phyloP scores from a whole-genome alignment of 2,888 invertebrate genomes.

The Campoletis raptor region DNA sequence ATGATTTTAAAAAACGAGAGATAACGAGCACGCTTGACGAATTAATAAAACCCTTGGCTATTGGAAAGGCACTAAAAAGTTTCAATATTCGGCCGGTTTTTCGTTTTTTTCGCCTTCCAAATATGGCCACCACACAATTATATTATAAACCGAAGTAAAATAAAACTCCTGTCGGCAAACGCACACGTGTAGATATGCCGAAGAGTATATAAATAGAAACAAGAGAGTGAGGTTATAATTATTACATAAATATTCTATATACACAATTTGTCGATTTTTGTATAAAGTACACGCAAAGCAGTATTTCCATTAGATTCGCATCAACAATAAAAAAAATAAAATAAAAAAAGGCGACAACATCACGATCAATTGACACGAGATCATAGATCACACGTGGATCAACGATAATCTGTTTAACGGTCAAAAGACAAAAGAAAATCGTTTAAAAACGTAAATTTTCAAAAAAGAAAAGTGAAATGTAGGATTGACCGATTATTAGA shows the following conservation, averaged over 20 bases:
- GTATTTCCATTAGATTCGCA: constrained; percentile 77
- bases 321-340: constrained; percentile 29
- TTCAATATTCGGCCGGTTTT: background rate
- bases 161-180: constrained; percentile 62
- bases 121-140: background rate
- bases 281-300: constrained; percentile 78
- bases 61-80: background rate
- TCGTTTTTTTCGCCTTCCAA: constrained; percentile 2
- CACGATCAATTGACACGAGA: constrained; percentile 39
- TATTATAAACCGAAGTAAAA: constrained; percentile 13
- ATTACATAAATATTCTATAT: constrained; percentile 69
- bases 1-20: background rate
- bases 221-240: constrained; percentile 68
- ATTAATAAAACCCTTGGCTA: background rate
- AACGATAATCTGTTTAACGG: constrained; percentile 46
- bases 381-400: constrained; percentile 55
- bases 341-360: constrained; percentile 5
- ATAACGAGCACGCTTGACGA: background rate
- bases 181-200: constrained; percentile 77
- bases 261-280: constrained; percentile 75
- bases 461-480: constrained; percentile 23
- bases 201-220: constrained; percentile 74
- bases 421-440: constrained; percentile 19
- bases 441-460: constrained; percentile 13
- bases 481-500: constrained; percentile 45